Percentiles rank a stretch among this genome's conserved stretches.
Conservation (phyloP, 2,113 vertebrate species). For the Rafetus swinhoei region DNA sequence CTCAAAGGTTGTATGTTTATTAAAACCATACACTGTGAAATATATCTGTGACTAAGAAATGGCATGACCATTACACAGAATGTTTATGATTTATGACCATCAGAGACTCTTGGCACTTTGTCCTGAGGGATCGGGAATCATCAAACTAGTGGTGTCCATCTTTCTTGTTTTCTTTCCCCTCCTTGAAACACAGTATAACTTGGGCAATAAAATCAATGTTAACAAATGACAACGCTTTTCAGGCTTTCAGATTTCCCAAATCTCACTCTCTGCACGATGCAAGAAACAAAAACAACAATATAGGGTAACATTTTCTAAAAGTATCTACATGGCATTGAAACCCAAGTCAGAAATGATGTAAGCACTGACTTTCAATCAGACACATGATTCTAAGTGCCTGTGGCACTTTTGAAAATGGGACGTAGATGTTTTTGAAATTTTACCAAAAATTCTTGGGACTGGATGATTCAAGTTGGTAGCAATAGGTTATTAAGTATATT, state of each 20-base stretch:
- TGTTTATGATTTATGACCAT: constrained; percentile 34
- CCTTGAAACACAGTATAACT: not conserved
- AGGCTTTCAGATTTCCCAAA: not conserved
- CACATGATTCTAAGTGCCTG: not conserved
- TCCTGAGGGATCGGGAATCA: not conserved
- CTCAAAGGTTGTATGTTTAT: constrained; percentile 61
- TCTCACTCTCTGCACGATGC: not conserved
- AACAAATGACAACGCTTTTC: not conserved
- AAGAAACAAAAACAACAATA: not conserved
- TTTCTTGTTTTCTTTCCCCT: constrained; percentile 8
- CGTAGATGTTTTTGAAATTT: not conserved
- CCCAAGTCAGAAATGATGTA: not conserved
- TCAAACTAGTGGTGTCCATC: constrained; percentile 17
- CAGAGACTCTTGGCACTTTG: not conserved
- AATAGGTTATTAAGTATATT: not conserved
- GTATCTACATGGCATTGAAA: accelerated
- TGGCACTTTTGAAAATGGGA: constrained; percentile 10
- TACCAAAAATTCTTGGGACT: not conserved
- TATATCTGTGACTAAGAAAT: constrained; percentile 60
- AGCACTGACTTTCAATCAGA: not conserved
- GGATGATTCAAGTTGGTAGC: not conserved
- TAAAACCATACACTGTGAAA: constrained; percentile 66
- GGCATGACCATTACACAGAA: constrained; percentile 11
- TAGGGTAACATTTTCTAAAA: not conserved
- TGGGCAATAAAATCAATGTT: not conserved